phyloP scores from a whole-genome alignment of 2,888 invertebrate species.

The Phania funesta region DNA sequence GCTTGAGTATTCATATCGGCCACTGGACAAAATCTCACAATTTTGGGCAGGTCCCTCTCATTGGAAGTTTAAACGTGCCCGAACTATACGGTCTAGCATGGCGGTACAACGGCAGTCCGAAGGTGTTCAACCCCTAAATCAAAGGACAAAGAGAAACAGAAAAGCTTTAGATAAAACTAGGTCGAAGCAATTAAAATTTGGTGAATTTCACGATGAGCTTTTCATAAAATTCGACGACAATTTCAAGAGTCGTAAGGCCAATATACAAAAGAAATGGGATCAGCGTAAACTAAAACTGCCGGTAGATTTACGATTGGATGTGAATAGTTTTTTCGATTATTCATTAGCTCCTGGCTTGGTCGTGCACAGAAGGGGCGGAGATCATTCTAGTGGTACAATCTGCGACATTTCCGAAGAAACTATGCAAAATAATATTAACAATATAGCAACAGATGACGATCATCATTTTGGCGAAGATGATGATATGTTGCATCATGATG shows the following conservation, averaged over 20 bases:
- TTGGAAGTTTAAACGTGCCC: constrained; percentile 86
- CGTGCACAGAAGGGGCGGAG: constrained; percentile 61
- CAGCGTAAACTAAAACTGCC: constrained; percentile 78
- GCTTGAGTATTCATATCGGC: constrained; percentile 87
- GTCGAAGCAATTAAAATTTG: constrained; percentile 74
- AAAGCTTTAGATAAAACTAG: constrained; percentile 69
- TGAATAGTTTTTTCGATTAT: constrained; percentile 74
- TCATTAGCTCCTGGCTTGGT: constrained; percentile 75
- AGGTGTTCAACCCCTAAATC: constrained; percentile 34
- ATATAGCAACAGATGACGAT: constrained; percentile 60
- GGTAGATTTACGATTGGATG: constrained; percentile 75
- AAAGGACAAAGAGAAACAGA: constrained; percentile 65
- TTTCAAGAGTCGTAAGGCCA: constrained; percentile 75
- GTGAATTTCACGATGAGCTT: constrained; percentile 73
- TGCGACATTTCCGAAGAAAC: constrained; percentile 53
- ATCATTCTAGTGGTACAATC: constrained; percentile 80
- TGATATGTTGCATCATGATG: constrained; percentile 58
- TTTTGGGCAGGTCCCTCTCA: constrained; percentile 92
- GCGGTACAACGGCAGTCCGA: constrained; percentile 48
- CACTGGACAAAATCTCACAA: constrained; percentile 80
- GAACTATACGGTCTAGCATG: constrained; percentile 71
- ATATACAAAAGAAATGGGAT: constrained; percentile 79
- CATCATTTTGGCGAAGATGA: constrained; percentile 72
- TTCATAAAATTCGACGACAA: constrained; percentile 74
- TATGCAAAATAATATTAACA: constrained; percentile 34